A percentile compares a stretch with the other conserved stretches of the same genome.
These are phyloP conservation scores for Psammodynastes pulverulentus DNA, from an alignment of 2,113 vertebrate genomes.

Conservation along the genomic window DNA sequence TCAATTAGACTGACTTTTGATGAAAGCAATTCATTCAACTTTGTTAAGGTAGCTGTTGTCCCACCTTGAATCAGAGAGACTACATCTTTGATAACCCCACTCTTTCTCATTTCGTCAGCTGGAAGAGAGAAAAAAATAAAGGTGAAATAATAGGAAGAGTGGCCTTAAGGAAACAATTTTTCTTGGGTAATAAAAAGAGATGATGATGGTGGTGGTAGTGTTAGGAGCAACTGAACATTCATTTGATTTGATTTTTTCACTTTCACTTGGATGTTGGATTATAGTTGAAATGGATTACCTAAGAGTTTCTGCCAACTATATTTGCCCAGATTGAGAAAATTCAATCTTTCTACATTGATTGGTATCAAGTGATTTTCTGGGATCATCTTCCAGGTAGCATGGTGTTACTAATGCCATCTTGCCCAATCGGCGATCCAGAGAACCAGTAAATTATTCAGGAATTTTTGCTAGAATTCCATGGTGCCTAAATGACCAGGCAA, in stretches of 20 bases:
- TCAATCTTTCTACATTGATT: not conserved
- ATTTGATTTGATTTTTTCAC: not conserved
- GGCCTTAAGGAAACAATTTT: rapidly evolving
- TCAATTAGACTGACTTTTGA: conserved; percentile 59
- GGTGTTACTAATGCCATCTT: not conserved
- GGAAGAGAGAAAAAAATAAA: not conserved
- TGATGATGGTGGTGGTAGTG: not conserved
- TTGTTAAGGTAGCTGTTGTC: conserved; percentile 55
- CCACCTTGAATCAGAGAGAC: conserved; percentile 82
- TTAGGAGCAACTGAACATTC: not conserved
- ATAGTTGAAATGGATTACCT: not conserved
- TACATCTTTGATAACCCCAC: conserved; percentile 71
- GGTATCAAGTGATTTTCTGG: not conserved
- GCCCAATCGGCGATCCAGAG: not conserved
- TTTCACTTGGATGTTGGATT: not conserved
- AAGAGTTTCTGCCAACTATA: not conserved
- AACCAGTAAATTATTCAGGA: not conserved
- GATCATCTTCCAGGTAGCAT: not conserved
- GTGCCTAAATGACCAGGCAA: not conserved
- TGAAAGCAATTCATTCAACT: conserved; percentile 77
- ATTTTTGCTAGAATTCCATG: not conserved
- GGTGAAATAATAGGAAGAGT: not conserved
- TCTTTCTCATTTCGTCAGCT: not conserved
- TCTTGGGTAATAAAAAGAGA: not conserved
- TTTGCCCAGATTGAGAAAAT: not conserved